phyloP scores from a whole-genome alignment of 2,888 invertebrate genomes.

The Ferdinandea cuprea region DNA sequence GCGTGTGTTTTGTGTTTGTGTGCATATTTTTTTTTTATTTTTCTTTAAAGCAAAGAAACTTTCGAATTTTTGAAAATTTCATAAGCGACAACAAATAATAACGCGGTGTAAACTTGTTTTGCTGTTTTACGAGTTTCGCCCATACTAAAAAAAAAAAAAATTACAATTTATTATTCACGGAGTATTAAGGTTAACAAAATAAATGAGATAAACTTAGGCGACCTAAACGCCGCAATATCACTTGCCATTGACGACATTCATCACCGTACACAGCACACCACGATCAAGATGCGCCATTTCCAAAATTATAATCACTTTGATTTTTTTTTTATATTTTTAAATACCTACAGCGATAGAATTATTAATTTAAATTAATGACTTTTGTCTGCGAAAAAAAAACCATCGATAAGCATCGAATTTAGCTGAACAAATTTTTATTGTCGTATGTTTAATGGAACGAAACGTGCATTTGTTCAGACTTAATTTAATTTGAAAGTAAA shows the following conservation, averaged over 20 bases:
- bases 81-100: background rate
- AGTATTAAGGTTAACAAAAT: background rate
- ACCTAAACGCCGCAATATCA: conserved; percentile 4
- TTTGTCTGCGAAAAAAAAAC: background rate
- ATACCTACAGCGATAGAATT: conserved; percentile 1
- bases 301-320: background rate
- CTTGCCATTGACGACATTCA: conserved; percentile 1
- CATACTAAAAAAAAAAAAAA: too few species aligned
- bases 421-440: background rate
- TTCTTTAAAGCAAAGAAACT: conserved; percentile 20
- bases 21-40: background rate
- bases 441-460: conserved; percentile 19
- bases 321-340: background rate
- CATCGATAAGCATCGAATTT: background rate
- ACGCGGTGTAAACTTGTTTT: background rate
- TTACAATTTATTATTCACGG: too few species aligned
- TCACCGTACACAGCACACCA: background rate
- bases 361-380: background rate
- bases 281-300: conserved; percentile 22
- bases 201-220: conserved; percentile 15
- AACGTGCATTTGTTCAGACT: too few species aligned
- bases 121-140: background rate
- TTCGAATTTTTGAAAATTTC: conserved; percentile 47
- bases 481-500: background rate
- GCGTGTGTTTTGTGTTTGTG: too few species aligned